Percentiles rank a stretch among this genome's conserved stretches.
phyloP scores from a whole-genome alignment of 2,797 vertebrate species.

The Megalops cyprinoides region DNA sequence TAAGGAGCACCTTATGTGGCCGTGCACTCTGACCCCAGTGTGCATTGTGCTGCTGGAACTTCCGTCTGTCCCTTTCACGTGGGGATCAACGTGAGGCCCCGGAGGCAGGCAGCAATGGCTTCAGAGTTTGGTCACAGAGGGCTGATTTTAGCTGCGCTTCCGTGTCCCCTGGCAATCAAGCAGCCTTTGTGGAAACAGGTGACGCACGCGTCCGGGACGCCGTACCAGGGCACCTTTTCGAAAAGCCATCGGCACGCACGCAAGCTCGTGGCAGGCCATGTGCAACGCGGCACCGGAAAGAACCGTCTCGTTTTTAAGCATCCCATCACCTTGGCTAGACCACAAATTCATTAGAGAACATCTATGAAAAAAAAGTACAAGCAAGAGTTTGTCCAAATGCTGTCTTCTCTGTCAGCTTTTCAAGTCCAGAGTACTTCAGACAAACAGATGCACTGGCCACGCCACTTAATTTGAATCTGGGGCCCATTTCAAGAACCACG shows the following conservation, averaged over 20 bases:
- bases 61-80: neutral
- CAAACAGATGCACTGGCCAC: neutral
- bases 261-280: no score
- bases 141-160: neutral
- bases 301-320: no score
- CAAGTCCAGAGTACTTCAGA: neutral
- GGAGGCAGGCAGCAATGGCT: neutral
- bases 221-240: neutral
- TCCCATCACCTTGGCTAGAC: no score
- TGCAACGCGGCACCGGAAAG: no score
- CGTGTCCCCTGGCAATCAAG: neutral
- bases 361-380: no score
- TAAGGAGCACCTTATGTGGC: neutral
- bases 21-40: neutral
- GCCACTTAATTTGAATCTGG: neutral
- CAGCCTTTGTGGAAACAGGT: neutral
- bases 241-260: no score
- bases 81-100: neutral
- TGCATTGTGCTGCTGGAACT: neutral
- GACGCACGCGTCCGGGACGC: neutral
- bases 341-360: no score
- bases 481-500: neutral
- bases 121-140: neutral
- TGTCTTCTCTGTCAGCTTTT: neutral
- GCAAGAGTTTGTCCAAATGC: no score